Conservation (phyloP, 2,888 invertebrate genomes). For the Glaucopsyche alexis region DNA sequence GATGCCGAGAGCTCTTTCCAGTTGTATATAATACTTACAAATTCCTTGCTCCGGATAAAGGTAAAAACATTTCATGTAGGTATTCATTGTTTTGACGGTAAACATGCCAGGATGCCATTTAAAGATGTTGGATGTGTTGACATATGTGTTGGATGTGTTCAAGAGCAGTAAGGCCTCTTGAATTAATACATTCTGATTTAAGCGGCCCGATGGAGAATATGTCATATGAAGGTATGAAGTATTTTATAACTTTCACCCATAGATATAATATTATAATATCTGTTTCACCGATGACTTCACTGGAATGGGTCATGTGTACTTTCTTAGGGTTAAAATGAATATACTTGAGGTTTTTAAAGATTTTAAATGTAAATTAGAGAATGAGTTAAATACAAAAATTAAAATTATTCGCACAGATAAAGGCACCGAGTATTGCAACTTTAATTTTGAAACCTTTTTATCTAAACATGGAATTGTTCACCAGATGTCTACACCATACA, state of each 20-base stretch:
- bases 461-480: conserved; percentile 32
- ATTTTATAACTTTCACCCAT: too few relatives aligned
- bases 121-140: too few relatives aligned
- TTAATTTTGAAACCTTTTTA: conserved; percentile 32
- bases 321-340: conserved; percentile 38
- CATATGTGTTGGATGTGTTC: too few relatives aligned
- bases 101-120: too few relatives aligned
- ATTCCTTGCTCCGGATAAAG: too few relatives aligned
- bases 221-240: conserved; percentile 37
- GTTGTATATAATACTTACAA: too few relatives aligned
- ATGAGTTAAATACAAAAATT: too few relatives aligned
- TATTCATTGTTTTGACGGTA: too few relatives aligned
- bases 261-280: too few relatives aligned
- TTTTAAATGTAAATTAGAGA: conserved; percentile 33
- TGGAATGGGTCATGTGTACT: conserved; percentile 37
- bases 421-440: conserved; percentile 35
- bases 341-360: too few relatives aligned
- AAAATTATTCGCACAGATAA: conserved; percentile 37
- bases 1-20: too few relatives aligned
- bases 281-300: conserved; percentile 37
- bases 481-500: conserved; percentile 35
- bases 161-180: conserved; percentile 35
- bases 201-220: conserved; percentile 38
- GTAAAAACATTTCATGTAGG: too few relatives aligned
- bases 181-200: conserved; percentile 36